Percentiles rank a stretch among this genome's conserved stretches.
phyloP scores from a whole-genome alignment of 1,140 invertebrate genomes.

The Sarcophaga peregrina region DNA sequence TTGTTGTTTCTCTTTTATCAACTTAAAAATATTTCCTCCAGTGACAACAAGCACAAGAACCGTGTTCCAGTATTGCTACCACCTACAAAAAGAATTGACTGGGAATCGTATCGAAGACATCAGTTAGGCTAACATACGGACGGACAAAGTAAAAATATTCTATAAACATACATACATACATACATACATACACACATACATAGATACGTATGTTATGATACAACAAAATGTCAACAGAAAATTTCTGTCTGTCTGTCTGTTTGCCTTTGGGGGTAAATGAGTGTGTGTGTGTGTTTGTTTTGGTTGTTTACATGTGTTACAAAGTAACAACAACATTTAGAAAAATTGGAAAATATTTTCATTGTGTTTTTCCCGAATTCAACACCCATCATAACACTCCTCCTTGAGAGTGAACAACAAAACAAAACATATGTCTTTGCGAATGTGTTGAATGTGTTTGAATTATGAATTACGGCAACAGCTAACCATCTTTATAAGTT shows the following conservation, averaged over 20 bases:
- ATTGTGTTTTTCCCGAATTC: not conserved
- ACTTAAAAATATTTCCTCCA: constrained; percentile 23
- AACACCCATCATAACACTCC: not conserved
- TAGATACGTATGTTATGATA: not conserved
- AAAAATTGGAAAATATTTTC: too few species aligned
- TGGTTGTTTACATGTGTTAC: not conserved
- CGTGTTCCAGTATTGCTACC: too few species aligned
- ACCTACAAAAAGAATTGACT: too few species aligned
- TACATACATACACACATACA: not conserved
- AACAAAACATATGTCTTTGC: not conserved
- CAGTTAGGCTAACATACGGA: constrained; percentile 4
- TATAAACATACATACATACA: not conserved
- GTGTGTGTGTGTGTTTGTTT: not conserved
- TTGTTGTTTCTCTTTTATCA: not conserved
- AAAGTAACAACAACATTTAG: not conserved
- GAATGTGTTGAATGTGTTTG: not conserved
- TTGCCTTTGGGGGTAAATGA: not conserved
- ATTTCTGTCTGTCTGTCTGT: not conserved
- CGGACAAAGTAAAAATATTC: too few species aligned
- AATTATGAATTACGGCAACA: not conserved
- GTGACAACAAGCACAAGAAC: constrained; percentile 7
- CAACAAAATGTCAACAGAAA: too few species aligned
- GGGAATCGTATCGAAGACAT: constrained; percentile 10
- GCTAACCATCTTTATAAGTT: not conserved
- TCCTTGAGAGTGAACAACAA: too few species aligned